Evolutionary conservation across 1,140 invertebrate genomes (phyloP).

Genomic region (Hyphantria cunea): DNA sequence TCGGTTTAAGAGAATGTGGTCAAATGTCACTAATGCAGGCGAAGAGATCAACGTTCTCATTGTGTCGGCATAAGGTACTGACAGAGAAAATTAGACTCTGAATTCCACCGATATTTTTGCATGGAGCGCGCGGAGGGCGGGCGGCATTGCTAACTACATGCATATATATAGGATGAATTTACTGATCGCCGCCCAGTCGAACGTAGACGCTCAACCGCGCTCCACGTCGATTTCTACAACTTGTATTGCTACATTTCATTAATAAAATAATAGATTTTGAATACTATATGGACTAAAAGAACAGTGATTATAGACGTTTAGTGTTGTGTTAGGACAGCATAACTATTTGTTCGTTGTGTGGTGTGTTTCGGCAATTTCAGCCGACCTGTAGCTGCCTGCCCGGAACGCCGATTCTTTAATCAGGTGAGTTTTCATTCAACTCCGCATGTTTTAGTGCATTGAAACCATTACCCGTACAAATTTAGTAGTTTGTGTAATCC

Average conservation of each 20-base stretch:
- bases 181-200: constrained; percentile 67
- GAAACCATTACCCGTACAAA: too few species aligned
- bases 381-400: constrained; percentile 36
- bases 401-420: constrained; percentile 34
- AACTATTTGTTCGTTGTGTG: constrained; percentile 33
- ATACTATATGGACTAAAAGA: constrained; percentile 26
- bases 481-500: too few species aligned
- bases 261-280: constrained; percentile 5
- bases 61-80: constrained; percentile 70
- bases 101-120: constrained; percentile 76
- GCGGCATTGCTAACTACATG: constrained; percentile 49
- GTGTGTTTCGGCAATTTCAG: constrained; percentile 30
- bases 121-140: constrained; percentile 59
- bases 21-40: constrained; percentile 59
- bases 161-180: constrained; percentile 66
- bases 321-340: constrained; percentile 41
- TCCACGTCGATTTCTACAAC: constrained; percentile 33
- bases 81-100: constrained; percentile 75
- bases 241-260: constrained; percentile 13
- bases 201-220: constrained; percentile 39
- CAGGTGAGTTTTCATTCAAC: constrained; percentile 52
- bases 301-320: constrained; percentile 37
- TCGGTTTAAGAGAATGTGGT: constrained; percentile 62
- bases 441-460: constrained; percentile 2
- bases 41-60: constrained; percentile 76